Base-by-base conservation (phyloP, 2,797 vertebrate species). In the Coracias cyanogaster region DNA sequence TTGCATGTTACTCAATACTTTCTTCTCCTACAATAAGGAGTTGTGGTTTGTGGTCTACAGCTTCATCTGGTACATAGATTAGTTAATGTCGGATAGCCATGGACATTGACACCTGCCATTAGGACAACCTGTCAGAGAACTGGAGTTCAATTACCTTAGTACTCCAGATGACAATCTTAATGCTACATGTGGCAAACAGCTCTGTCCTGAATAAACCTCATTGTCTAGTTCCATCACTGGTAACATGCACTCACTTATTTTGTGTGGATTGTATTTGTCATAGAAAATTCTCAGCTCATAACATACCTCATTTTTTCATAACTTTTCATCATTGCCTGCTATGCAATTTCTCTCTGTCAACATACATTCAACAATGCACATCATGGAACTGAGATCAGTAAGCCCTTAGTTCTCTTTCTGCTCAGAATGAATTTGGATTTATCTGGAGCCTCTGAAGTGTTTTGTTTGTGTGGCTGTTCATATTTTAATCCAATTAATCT, bases 261-360 rank as follows among this genome's bases (percentile, higher is more conserved):
- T 19, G 3, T 28, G 33, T 2, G 28, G 21, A 33, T 0, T 2
- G 8, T 39, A 10, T 5, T 29, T 14, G 12, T 24, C 15, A n/a
- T 14, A 71, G 20, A 46, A 76, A 71, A 76, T 21, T 39, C 10
- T 51, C 24, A 12, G 14, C 43, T 73, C 9, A 10, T 11, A 66
- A 45, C 8, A 0, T 22, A 24, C 7, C 12, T 54, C 0, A 22
- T 72, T 66, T 54, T 71, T 72, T 31, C 6, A 6, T 54, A 86
- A 51, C 11, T 78, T 88, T 67, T 65, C 2, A 35, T 55, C 19
- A 31, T 25, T 70, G 5, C 3, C 20, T 60, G 8, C 29, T 54
- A 13, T 8, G 8, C 5, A 52, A 12, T 51, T 84, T 64, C 54
- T 83, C 12, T 62, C 51, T 61, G 13, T 62, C 22, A 57, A 46